Conservation (phyloP, 2,888 invertebrate genomes). For the Dryococelus australis region DNA sequence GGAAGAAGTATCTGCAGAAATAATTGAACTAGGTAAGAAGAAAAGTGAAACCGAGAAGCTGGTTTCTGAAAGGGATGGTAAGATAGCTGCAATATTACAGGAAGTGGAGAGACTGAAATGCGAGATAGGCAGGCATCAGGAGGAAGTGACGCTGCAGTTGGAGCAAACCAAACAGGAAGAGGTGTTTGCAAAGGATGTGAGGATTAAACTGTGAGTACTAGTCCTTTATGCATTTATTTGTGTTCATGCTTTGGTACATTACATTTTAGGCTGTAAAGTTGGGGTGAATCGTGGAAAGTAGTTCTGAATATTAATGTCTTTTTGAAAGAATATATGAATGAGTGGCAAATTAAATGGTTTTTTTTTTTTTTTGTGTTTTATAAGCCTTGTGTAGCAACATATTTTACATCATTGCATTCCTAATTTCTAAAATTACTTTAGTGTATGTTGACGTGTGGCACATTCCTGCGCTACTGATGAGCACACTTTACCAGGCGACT, state of each 20-base stretch:
- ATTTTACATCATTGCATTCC: too few relatives aligned
- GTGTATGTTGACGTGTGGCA: too few relatives aligned
- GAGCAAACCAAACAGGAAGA: conserved; percentile 40
- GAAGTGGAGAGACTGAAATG: conserved; percentile 41
- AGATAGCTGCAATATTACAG: conserved; percentile 35
- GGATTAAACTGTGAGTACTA: conserved; percentile 60
- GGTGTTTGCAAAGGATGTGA: conserved; percentile 57
- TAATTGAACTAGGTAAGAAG: conserved; percentile 32
- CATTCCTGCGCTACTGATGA: too few relatives aligned
- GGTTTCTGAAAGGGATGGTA: conserved; percentile 43
- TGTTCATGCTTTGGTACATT: background rate
- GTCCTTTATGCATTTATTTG: background rate
- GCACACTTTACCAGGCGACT: too few relatives aligned
- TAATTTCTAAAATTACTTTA: too few relatives aligned
- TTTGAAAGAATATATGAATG: too few relatives aligned
- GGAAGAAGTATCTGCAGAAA: conserved; percentile 20
- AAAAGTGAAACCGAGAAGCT: conserved; percentile 41
- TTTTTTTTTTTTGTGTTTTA: too few relatives aligned
- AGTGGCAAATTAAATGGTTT: background rate
- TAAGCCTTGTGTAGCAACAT: too few relatives aligned
- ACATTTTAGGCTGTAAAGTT: background rate
- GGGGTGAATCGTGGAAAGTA: background rate
- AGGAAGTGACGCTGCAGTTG: conserved; percentile 41
- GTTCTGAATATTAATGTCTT: too few relatives aligned
- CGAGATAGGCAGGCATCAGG: conserved; percentile 36